Percentiles rank a stretch among this genome's conserved stretches.
Conservation (phyloP, 2,888 invertebrate genomes). For the Polydrusus pterygomalis region DNA sequence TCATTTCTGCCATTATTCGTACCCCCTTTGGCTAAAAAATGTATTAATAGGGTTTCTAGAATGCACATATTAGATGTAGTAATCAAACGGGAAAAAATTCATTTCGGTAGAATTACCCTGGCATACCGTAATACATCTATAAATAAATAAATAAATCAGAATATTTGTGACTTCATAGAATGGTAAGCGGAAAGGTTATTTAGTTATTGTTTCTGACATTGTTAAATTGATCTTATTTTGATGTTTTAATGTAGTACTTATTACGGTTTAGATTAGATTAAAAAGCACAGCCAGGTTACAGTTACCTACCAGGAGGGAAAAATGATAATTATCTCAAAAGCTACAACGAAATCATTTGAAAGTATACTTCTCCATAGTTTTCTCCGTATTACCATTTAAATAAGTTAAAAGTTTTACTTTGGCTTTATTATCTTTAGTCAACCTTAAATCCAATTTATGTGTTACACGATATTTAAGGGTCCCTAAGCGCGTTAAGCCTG, state of each 20-base stretch:
- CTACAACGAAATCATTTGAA: no score
- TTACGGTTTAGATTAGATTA: background rate
- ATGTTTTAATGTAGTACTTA: background rate
- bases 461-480: conserved; percentile 9
- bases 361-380: no score
- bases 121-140: background rate
- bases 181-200: background rate
- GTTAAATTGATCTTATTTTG: background rate
- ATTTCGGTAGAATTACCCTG: background rate
- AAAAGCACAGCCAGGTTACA: no score
- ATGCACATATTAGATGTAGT: background rate
- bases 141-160: conserved; percentile 22
- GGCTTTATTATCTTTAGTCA: background rate
- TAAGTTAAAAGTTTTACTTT: background rate
- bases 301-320: no score
- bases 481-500: conserved; percentile 21
- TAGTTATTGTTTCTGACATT: conserved; percentile 10
- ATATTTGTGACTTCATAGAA: conserved; percentile 12
- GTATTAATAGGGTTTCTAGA: background rate
- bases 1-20: no score
- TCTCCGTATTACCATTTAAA: conserved; percentile 9
- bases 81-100: background rate
- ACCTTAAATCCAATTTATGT: conserved; percentile 23
- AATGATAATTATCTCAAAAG: no score
- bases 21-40: no score